A percentile compares a stretch with the other conserved stretches of the same genome.
phyloP scores from a whole-genome alignment of 2,113 vertebrate species.

The Aegotheles bennettii region DNA sequence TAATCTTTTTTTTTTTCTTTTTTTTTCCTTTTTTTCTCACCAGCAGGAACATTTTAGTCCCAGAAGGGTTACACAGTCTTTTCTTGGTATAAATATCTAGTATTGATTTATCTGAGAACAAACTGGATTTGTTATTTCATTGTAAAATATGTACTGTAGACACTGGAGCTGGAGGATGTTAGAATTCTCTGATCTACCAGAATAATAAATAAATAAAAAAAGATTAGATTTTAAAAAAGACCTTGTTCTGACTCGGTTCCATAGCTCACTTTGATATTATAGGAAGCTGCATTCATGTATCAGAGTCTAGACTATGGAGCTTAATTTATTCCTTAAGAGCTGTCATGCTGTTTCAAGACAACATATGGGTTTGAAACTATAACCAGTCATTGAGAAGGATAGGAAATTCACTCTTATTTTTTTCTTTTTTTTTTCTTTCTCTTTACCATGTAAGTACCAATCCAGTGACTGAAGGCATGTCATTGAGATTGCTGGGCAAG shows the following conservation, averaged over 20 bases:
- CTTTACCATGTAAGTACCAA: neutral
- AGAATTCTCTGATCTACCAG: neutral
- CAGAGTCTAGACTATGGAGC: neutral
- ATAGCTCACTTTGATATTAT: neutral
- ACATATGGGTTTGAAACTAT: neutral
- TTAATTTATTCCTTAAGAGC: neutral
- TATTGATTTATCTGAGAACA: neutral
- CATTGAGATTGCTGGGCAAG: neutral
- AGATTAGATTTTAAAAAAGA: neutral
- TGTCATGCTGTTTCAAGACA: neutral
- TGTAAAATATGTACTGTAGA: neutral
- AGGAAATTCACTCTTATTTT: neutral
- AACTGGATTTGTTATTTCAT: neutral
- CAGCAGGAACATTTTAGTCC: neutral
- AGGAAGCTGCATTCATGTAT: neutral
- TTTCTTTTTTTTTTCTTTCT: neutral
- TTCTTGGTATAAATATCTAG: neutral
- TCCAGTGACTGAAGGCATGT: neutral
- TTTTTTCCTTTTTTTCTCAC: rapidly evolving
- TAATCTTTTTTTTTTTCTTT: rapidly evolving
- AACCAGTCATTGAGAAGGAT: neutral
- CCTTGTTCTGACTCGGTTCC: neutral
- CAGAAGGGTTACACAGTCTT: neutral
- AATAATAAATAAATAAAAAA: neutral
- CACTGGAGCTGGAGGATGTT: neutral